phyloP scores from a whole-genome alignment of 2,797 vertebrate species.

The Galaxias olidus region DNA sequence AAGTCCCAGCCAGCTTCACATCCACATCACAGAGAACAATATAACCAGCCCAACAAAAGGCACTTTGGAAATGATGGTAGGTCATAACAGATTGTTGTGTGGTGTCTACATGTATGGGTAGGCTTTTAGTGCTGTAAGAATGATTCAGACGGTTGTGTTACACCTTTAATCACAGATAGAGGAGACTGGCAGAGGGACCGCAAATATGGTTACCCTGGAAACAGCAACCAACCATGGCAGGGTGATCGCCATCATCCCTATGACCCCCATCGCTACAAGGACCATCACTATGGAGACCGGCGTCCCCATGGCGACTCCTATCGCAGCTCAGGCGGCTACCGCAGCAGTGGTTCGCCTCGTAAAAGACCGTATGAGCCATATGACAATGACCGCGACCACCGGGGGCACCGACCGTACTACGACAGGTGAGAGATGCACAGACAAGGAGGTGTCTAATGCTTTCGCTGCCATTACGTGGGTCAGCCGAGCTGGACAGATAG shows the following conservation, averaged over 20 bases:
- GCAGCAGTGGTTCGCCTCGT: slow-evolving; percentile 85
- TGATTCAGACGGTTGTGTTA: background rate
- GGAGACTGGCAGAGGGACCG: slow-evolving; percentile 97
- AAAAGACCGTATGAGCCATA: slow-evolving; percentile 94
- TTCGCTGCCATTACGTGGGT: too few relatives aligned
- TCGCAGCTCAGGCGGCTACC: slow-evolving; percentile 86
- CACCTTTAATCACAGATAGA: slow-evolving; percentile 77
- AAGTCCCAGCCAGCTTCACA: slow-evolving; percentile 83
- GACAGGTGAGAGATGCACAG: slow-evolving; percentile 79
- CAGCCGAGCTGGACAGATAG: too few relatives aligned
- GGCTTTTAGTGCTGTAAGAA: background rate
- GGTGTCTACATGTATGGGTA: background rate
- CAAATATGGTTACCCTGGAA: slow-evolving; percentile 89
- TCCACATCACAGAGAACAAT: slow-evolving; percentile 87
- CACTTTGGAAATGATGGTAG: slow-evolving; percentile 85
- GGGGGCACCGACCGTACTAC: slow-evolving; percentile 91
- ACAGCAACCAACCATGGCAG: slow-evolving; percentile 88
- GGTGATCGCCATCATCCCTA: slow-evolving; percentile 93
- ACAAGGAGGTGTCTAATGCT: too few relatives aligned
- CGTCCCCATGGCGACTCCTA: slow-evolving; percentile 85
- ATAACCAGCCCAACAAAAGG: slow-evolving; percentile 84
- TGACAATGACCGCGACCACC: slow-evolving; percentile 90
- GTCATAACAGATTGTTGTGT: background rate
- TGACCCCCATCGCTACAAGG: slow-evolving; percentile 93
- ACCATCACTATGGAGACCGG: slow-evolving; percentile 90